Evolutionary conservation across 2,888 invertebrate genomes (phyloP).

Genomic region (Rotaria socialis): DNA sequence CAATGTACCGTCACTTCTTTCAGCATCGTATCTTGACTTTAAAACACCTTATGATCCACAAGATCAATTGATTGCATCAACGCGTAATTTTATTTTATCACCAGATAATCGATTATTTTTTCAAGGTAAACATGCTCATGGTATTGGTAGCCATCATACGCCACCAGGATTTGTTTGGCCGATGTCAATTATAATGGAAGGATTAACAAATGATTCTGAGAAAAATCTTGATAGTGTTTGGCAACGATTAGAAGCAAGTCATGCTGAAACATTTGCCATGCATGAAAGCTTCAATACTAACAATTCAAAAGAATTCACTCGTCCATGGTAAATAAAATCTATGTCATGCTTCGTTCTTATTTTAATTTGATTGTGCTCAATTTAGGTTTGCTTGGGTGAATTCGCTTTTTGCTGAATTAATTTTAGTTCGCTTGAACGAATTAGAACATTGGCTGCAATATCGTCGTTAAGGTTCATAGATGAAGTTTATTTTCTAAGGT

Average conservation of each 20-base stretch:
- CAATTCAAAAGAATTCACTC: neutral
- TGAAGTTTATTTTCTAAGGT: no score
- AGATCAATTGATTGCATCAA: neutral
- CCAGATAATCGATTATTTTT: neutral
- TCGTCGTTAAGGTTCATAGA: neutral
- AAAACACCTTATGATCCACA: constrained; percentile 12
- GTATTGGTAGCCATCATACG: constrained; percentile 5
- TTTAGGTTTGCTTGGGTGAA: constrained; percentile 25
- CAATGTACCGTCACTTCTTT: constrained; percentile 31
- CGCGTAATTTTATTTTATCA: neutral
- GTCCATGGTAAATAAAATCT: neutral
- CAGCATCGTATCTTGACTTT: neutral
- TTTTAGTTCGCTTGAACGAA: neutral
- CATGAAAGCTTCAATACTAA: constrained; percentile 34
- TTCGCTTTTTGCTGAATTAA: neutral
- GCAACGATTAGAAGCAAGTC: neutral
- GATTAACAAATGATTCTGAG: neutral
- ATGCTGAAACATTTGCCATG: neutral
- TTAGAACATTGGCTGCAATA: constrained; percentile 5
- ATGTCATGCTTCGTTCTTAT: neutral
- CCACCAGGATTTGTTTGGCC: neutral
- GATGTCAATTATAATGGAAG: constrained; percentile 2
- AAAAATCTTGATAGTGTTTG: neutral
- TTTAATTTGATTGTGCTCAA: neutral
- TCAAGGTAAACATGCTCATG: neutral